Conservation (phyloP, 2,797 vertebrate genomes). For the Paedocypris micromegethes region DNA sequence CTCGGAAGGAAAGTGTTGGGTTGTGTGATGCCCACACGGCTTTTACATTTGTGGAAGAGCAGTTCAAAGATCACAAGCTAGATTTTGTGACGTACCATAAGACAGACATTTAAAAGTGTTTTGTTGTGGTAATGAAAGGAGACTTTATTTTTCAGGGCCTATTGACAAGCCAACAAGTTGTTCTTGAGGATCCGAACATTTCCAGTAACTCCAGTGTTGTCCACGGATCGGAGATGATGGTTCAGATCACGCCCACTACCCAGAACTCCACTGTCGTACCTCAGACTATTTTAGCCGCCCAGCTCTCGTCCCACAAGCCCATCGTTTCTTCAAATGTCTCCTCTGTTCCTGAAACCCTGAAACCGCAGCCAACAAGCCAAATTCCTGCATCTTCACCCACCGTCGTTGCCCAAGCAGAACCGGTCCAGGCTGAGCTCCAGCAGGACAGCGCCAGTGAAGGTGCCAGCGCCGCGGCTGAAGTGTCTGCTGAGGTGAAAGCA, state of each 20-base stretch:
- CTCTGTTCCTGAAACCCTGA: slow-evolving; percentile 47
- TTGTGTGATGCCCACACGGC: too few relatives aligned
- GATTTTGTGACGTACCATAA: too few relatives aligned
- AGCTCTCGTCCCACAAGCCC: slow-evolving; percentile 5
- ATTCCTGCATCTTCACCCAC: slow-evolving; percentile 50
- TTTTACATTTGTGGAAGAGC: too few relatives aligned
- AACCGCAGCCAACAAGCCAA: slow-evolving; percentile 49
- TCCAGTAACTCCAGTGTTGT: slow-evolving; percentile 11
- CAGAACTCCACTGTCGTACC: slow-evolving; percentile 29
- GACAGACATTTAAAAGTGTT: not conserved
- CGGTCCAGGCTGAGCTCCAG: slow-evolving; percentile 53
- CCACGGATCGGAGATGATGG: slow-evolving; percentile 14
- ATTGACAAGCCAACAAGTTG: slow-evolving; percentile 24
- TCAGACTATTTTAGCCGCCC: not conserved
- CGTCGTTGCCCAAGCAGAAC: slow-evolving; percentile 51
- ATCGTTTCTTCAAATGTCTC: slow-evolving; percentile 15
- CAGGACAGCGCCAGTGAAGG: slow-evolving; percentile 40
- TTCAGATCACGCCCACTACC: slow-evolving; percentile 49
- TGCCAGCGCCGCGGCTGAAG: slow-evolving; percentile 9
- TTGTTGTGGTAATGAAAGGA: not conserved
- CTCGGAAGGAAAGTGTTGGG: too few relatives aligned
- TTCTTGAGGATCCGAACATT: slow-evolving; percentile 20
- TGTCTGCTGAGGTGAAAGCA: slow-evolving; percentile 19
- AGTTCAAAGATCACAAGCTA: too few relatives aligned
- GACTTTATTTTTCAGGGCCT: slow-evolving; percentile 9